These are phyloP conservation scores for Antidorcas marsupialis DNA, from an alignment of 2,113 vertebrate genomes.

Conservation along the genomic window DNA sequence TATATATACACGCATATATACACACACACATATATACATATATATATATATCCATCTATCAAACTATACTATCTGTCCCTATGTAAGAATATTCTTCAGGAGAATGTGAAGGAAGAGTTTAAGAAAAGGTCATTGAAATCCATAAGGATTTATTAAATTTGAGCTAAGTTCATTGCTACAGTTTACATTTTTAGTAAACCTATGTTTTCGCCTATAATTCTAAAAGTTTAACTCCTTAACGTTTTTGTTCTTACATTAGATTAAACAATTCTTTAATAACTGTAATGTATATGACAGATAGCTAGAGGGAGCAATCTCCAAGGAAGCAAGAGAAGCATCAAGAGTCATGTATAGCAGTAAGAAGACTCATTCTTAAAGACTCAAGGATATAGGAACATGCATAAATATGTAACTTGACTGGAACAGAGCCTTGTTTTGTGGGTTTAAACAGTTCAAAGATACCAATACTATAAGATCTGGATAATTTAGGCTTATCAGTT, in stretches of 20 bases:
- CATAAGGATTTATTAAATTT: background rate
- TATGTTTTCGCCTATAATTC: background rate
- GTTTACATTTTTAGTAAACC: background rate
- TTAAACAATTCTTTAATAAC: background rate
- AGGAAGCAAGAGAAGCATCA: background rate
- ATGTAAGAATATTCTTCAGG: background rate
- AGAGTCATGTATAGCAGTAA: accelerated
- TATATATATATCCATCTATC: background rate
- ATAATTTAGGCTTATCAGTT: background rate
- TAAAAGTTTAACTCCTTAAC: background rate
- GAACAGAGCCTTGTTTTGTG: background rate
- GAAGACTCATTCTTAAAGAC: background rate
- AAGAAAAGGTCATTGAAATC: background rate
- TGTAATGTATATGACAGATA: background rate
- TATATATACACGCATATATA: too few relatives aligned
- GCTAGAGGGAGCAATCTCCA: accelerated
- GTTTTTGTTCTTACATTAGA: background rate
- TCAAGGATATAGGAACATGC: too few relatives aligned
- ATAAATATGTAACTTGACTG: too few relatives aligned
- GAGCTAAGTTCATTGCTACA: background rate
- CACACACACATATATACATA: too few relatives aligned
- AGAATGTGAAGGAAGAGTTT: background rate
- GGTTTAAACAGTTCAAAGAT: background rate
- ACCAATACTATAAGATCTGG: background rate
- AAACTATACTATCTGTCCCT: background rate